These are phyloP conservation scores for Laupala kohalensis DNA, from an alignment of 1,140 invertebrate species.

Conservation along the genomic window DNA sequence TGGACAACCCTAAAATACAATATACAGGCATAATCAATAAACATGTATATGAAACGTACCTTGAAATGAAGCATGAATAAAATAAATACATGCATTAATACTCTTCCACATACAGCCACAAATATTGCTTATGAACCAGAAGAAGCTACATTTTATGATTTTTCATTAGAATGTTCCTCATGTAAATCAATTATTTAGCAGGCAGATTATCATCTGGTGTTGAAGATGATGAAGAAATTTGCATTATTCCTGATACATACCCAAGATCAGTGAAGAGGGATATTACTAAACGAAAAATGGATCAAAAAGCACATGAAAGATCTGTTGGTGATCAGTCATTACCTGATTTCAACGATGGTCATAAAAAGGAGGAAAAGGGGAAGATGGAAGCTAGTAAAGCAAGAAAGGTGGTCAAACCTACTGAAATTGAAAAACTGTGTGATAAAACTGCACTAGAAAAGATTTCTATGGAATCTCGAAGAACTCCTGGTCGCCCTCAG, in stretches of 20 bases:
- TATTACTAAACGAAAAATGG: not conserved
- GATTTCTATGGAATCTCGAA: not conserved
- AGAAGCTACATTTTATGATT: no score
- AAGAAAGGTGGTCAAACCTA: not conserved
- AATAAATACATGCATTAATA: no score
- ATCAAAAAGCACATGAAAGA: not conserved
- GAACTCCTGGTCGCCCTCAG: slow-evolving; percentile 15
- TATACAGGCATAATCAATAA: no score
- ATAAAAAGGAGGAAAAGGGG: not conserved
- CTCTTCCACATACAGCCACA: no score
- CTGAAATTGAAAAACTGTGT: not conserved
- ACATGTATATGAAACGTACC: no score
- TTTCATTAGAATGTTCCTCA: no score
- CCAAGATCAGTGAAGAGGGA: not conserved
- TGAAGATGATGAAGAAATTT: slow-evolving; percentile 12
- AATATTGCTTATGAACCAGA: no score
- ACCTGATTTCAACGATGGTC: no score
- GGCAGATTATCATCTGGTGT: no score
- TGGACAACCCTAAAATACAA: no score
- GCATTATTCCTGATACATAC: slow-evolving; percentile 10
- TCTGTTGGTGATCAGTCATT: not conserved
- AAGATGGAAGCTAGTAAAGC: not conserved
- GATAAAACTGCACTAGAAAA: not conserved
- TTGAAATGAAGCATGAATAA: no score
- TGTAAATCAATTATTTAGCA: no score